Conservation (phyloP, 2,113 vertebrate genomes). For the Erpornis zantholeuca region DNA sequence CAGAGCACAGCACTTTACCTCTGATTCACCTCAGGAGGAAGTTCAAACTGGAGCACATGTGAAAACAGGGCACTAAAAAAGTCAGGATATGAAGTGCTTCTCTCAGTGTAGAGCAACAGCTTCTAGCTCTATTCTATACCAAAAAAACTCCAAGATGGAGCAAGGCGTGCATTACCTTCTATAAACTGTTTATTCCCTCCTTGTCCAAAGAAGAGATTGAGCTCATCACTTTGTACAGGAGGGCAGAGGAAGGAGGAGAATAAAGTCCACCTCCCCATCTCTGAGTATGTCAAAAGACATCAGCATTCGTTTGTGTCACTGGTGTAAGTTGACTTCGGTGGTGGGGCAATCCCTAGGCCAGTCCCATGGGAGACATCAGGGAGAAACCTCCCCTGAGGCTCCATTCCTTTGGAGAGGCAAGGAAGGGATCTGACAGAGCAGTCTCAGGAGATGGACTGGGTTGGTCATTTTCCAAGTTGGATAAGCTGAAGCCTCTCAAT, state of each 20-base stretch:
- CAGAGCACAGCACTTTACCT: not conserved
- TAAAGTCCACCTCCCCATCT: not conserved
- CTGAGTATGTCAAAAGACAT: not conserved
- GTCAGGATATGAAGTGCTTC: not conserved
- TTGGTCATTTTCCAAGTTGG: not conserved
- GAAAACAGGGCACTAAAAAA: not conserved
- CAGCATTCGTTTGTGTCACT: accelerated
- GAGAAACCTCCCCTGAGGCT: not conserved
- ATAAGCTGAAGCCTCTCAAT: not conserved
- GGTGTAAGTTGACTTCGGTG: accelerated
- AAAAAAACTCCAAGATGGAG: not conserved
- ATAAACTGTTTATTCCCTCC: not conserved
- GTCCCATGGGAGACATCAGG: not conserved
- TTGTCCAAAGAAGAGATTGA: not conserved
- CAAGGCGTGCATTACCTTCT: not conserved
- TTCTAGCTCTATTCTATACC: not conserved
- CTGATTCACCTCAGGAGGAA: not conserved
- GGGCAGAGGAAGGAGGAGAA: not conserved
- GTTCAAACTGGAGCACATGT: not conserved
- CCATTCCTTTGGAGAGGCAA: not conserved
- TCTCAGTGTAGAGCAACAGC: not conserved
- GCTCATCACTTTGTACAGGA: not conserved
- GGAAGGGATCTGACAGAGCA: not conserved
- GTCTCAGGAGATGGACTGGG: accelerated
- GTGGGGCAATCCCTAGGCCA: accelerated